phyloP scores from a whole-genome alignment of 2,113 vertebrate species.

The Cettia cetti region DNA sequence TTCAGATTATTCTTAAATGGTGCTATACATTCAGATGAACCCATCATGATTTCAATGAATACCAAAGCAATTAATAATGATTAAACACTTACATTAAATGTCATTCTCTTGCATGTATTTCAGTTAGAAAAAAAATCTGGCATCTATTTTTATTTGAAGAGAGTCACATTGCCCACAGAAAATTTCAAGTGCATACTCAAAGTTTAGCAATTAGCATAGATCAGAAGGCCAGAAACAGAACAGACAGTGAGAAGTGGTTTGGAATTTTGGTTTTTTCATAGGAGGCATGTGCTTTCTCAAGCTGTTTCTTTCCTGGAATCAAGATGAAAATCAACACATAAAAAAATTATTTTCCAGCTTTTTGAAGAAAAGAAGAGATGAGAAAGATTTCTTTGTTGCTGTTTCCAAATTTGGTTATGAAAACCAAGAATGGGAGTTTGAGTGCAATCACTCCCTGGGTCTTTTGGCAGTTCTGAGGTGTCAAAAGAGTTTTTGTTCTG shows the following conservation, averaged over 20 bases:
- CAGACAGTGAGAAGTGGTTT: background rate
- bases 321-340: conserved; percentile 1
- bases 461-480: background rate
- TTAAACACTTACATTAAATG: conserved; percentile 70
- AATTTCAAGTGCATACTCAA: conserved; percentile 47
- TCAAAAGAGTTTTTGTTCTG: background rate
- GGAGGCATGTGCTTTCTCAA: conserved; percentile 27
- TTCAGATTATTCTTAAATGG: conserved; percentile 5
- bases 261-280: conserved; percentile 20
- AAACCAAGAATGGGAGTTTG: background rate
- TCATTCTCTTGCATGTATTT: conserved; percentile 42
- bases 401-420: background rate
- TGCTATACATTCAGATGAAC: conserved; percentile 29
- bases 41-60: conserved; percentile 51
- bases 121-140: conserved; percentile 50
- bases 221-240: conserved; percentile 60
- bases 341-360: background rate
- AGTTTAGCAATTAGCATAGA: conserved; percentile 63
- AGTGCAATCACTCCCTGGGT: background rate
- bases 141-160: conserved; percentile 59
- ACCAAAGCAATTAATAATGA: conserved; percentile 69
- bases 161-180: conserved; percentile 57
- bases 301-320: conserved; percentile 36
- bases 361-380: background rate
- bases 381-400: background rate